Percentiles rank a stretch among this genome's conserved stretches.
Conservation (phyloP, 2,113 vertebrate species). For the Podilymbus podiceps region DNA sequence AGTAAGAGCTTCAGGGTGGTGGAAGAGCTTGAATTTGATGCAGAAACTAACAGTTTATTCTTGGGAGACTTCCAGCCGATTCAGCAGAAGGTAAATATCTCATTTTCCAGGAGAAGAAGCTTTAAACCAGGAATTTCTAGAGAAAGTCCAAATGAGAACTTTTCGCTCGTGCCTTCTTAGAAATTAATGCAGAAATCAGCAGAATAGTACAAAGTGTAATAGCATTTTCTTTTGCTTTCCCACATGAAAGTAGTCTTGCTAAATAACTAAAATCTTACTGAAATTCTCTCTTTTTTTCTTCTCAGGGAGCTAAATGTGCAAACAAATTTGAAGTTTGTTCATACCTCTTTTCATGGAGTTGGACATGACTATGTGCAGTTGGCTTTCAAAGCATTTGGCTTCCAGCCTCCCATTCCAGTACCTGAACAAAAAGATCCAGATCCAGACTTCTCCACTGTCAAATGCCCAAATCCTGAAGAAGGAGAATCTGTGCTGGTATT, state of each 20-base stretch:
- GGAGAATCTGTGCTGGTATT: conserved; percentile 90
- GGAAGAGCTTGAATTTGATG: not conserved
- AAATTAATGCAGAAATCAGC: not conserved
- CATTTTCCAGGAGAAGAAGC: not conserved
- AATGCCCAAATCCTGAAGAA: conserved; percentile 94
- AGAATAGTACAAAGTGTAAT: not conserved
- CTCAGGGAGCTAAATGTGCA: conserved; percentile 82
- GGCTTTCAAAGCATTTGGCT: conserved; percentile 87
- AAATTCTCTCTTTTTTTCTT: not conserved
- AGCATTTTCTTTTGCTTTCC: not conserved
- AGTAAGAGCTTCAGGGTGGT: not conserved
- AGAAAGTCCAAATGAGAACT: not conserved
- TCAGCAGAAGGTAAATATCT: not conserved
- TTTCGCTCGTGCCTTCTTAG: not conserved
- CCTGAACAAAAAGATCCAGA: conserved; percentile 93
- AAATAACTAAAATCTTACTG: not conserved
- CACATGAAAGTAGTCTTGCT: not conserved
- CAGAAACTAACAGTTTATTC: not conserved
- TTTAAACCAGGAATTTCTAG: not conserved
- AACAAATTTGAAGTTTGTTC: conserved; percentile 85
- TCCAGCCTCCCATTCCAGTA: conserved; percentile 88
- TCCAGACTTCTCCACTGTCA: conserved; percentile 90
- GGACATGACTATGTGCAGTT: conserved; percentile 88
- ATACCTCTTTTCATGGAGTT: conserved; percentile 94
- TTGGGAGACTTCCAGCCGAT: not conserved